Evolutionary conservation across 2,888 invertebrate species (phyloP), one percentile per base, ranked within the genome.

Genomic region (Scaptomyza reducta): DNA sequence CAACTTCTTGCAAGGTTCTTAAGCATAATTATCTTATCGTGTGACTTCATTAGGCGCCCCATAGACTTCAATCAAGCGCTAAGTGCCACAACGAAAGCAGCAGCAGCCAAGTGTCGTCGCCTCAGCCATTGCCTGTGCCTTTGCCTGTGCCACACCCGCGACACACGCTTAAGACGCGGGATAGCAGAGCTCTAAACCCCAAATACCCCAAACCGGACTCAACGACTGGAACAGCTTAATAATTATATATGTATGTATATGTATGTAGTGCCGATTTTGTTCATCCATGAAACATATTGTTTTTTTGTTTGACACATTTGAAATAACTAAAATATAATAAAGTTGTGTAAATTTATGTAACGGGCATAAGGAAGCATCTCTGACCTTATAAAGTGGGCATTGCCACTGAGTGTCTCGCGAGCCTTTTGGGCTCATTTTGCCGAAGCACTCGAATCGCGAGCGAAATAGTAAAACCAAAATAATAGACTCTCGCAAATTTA

Each of bases 31-130:
- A 79, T 79, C 77, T 80, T 77, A 80, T 79, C 80, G 56, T 70
- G 74, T 59, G 80, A 79, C 77, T 77, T 79, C 80, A 79, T 80
- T 79, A 79, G 74, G 77, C 69, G 62, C 62, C 65, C 54, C 61
- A 46, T 68, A 61, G 60, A 68, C 77, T 74, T 65, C 77, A 67
- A 55, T 67, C 62, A 63, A 67, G 67, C 70, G 22, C 50, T 55
- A 56, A 70, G 70, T 66, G 56, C 38, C 47, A 40, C 57, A 46
- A 11, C 55, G 41, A 72, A 57, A 53, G n/a, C 58, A 25, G 38
- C 66, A 58, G 66, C 60, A 64, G 62, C 61, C 68, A 75, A 77
- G 70, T 79, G 77, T 81, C 73, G 73, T 69, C 73, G 67, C 45
- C 56, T 59, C 53, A 59, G 71, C 67, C 47, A 7, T 58, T 16